Percentiles rank a stretch among this genome's conserved stretches.
Conservation (phyloP, 1,140 invertebrate species). For the Manduca sexta region DNA sequence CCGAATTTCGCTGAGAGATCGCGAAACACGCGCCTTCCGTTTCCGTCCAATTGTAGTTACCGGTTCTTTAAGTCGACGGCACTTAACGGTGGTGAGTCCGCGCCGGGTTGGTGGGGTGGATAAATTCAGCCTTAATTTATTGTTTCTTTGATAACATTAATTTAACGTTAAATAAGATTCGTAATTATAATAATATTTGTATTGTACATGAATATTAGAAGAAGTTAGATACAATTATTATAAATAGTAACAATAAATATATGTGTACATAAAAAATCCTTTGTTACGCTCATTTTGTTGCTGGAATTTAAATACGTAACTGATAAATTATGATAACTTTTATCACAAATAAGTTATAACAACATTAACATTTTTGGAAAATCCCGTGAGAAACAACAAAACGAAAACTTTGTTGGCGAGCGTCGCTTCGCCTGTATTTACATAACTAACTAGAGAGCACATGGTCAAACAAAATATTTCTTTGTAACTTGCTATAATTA, state of each 20-base stretch:
- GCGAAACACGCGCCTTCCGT: conserved; percentile 67
- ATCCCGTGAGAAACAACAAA: no score
- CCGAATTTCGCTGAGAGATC: conserved; percentile 63
- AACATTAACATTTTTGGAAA: no score
- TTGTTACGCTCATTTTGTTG: no score
- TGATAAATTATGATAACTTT: background rate
- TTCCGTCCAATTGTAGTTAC: conserved; percentile 63
- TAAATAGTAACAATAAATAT: no score
- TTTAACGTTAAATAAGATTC: no score
- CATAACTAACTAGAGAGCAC: background rate
- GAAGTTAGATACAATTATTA: no score
- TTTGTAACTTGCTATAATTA: conserved; percentile 11
- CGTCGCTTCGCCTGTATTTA: background rate
- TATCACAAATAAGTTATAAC: no score
- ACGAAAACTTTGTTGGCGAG: no score
- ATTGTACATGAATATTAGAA: no score
- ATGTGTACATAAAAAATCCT: background rate
- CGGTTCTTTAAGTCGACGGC: conserved; percentile 17
- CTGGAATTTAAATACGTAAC: no score
- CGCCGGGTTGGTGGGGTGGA: background rate
- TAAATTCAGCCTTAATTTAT: background rate
- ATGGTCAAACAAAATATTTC: background rate
- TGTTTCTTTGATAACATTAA: background rate
- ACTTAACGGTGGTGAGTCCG: conserved; percentile 3
- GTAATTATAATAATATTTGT: no score